Conservation (phyloP, 2,888 invertebrate species). For the Dendrolimus houi region DNA sequence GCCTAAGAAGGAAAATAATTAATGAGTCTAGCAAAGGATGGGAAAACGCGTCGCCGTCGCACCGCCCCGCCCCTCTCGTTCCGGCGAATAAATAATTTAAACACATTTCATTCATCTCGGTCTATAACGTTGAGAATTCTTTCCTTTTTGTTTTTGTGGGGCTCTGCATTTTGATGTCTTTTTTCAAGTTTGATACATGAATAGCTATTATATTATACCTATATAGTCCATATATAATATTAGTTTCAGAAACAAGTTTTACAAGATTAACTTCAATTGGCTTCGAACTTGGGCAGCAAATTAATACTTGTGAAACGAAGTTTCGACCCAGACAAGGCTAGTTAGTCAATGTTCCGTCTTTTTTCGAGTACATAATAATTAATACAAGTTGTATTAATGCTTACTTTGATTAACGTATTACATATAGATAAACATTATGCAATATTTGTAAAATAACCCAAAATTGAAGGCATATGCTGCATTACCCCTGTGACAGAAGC, state of each 20-base stretch:
- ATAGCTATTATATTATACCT: conserved; percentile 5
- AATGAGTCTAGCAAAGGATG: conserved; percentile 26
- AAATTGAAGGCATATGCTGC: too few relatives aligned
- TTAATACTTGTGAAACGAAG: conserved; percentile 6
- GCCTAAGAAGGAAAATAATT: conserved; percentile 24
- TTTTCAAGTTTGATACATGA: conserved; percentile 14
- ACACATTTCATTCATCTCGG: conserved; percentile 45
- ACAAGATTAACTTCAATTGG: conserved; percentile 1
- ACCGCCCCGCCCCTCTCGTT: conserved; percentile 17
- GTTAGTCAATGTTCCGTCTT: too few relatives aligned
- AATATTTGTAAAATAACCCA: too few relatives aligned
- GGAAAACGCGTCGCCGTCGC: conserved; percentile 29
- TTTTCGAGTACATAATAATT: too few relatives aligned
- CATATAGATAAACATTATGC: too few relatives aligned
- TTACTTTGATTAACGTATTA: too few relatives aligned
- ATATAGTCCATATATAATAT: too few relatives aligned
- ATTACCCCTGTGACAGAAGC: too few relatives aligned
- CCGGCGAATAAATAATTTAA: conserved; percentile 22
- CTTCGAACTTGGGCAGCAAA: conserved; percentile 1
- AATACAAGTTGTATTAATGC: too few relatives aligned
- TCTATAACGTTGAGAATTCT: conserved; percentile 29
- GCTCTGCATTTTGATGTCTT: conserved; percentile 30
- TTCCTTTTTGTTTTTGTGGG: conserved; percentile 30
- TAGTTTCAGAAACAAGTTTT: conserved; percentile 9
- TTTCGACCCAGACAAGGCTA: too few relatives aligned